Evolutionary conservation across 2,888 invertebrate species (phyloP).

Genomic region (Palloptera scutellata): DNA sequence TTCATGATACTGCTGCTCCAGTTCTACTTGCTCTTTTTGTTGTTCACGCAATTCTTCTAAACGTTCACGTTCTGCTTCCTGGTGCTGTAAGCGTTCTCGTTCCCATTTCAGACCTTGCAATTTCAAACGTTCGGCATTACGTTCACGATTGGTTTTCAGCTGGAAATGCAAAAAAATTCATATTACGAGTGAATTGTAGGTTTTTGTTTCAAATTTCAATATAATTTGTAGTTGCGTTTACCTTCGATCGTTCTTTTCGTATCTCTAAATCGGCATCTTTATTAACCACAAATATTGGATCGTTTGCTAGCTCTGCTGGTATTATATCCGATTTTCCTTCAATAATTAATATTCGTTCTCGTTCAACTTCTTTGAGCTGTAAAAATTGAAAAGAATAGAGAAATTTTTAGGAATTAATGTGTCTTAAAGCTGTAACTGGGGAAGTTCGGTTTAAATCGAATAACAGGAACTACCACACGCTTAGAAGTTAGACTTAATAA

Average conservation of each 20-base stretch:
- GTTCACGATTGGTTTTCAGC: slow-evolving; percentile 63
- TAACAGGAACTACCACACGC: no score
- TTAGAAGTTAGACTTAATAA: no score
- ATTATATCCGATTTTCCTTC: slow-evolving; percentile 69
- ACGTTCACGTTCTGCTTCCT: slow-evolving; percentile 55
- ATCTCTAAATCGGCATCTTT: slow-evolving; percentile 66
- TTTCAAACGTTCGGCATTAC: slow-evolving; percentile 61
- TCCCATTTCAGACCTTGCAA: slow-evolving; percentile 64
- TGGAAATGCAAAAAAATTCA: slow-evolving; percentile 35
- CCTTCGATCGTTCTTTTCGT: slow-evolving; percentile 66
- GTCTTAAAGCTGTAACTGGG: no score
- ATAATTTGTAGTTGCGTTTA: slow-evolving; percentile 42
- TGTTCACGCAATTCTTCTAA: slow-evolving; percentile 49
- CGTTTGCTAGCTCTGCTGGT: slow-evolving; percentile 69
- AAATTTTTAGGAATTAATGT: no score
- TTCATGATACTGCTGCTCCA: slow-evolving; percentile 54
- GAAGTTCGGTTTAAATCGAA: no score
- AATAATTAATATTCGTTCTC: slow-evolving; percentile 71
- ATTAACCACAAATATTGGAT: slow-evolving; percentile 71
- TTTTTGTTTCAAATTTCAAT: slow-evolving; percentile 11
- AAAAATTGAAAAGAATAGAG: slow-evolving; percentile 7
- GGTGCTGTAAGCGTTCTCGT: slow-evolving; percentile 56
- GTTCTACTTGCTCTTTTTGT: slow-evolving; percentile 48
- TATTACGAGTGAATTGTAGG: slow-evolving; percentile 10
- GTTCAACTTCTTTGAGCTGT: slow-evolving; percentile 69